Base-by-base conservation (phyloP, 2,113 vertebrate species). In the Psittacus erithacus region DNA sequence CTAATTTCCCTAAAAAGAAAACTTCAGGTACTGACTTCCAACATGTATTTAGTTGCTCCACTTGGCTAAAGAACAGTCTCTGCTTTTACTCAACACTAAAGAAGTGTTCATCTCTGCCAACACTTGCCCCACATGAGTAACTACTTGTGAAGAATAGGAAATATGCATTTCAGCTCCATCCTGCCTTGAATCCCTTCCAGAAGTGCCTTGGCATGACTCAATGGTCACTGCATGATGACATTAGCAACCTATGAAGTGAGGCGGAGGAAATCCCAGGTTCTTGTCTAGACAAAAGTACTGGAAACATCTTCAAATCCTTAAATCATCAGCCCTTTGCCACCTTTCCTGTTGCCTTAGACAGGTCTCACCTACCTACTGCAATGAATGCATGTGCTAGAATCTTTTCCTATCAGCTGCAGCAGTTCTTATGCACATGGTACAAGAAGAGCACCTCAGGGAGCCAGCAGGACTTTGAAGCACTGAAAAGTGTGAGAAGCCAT, bases 161-260 rank as follows among this genome's bases (percentile, higher is more conserved):
- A 43, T 14, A 7, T 0, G 13, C 41, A 9, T 2, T 35, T 29
- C 62, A 17, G 33, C 57, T 43, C 50, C 52, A 6, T 53, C 85
- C 84, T 76, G 73, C 81, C n/a, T 25, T 4, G 25, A 71, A 17
- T 8, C 35, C 55, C 41, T 31, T 18, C 76, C 84, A 43, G 31
- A 22, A 29, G 17, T 4, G 20, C 1, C 52, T 53, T 22, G 4
- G 60, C 43, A 13, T 6, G 57, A 24, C 39, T 19, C 46, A 17
- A 0, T 1, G 4, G 23, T 7, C 2, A 0, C 76, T 52, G 39
- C 16, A 2, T 2, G 43, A 60, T 35, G 17, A 3, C 7, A 14
- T 13, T 19, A 60, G 33, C 25, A 70, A 57, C 35, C 53, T 29
- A 33, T 1, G 7, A 59, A 63, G 18, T 0, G 0, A 31, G 9